A percentile compares a stretch with the other conserved stretches of the same genome.
Evolutionary conservation across 2,888 invertebrate species (phyloP).

Genomic region (Cephus spinipes): DNA sequence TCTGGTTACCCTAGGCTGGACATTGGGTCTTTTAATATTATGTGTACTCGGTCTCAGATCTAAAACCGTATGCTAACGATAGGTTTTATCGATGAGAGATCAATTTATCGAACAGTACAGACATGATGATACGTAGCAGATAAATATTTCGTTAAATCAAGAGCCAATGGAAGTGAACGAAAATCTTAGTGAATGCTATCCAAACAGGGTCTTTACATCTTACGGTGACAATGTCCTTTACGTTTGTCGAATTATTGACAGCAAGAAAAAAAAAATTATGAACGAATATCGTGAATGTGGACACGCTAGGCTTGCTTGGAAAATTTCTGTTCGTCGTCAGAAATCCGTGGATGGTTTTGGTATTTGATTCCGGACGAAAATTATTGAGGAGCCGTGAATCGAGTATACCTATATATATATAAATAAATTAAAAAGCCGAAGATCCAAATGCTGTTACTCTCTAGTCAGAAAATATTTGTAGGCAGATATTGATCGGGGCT

Average conservation of each 20-base stretch:
- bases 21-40: conserved; percentile 69
- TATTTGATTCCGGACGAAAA: not conserved
- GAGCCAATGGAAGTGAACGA: not conserved
- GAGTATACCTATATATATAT: not conserved
- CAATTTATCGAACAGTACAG: not conserved
- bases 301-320: not conserved
- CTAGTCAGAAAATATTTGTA: not conserved
- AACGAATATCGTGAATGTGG: not conserved
- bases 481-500: not conserved
- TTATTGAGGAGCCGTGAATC: not conserved
- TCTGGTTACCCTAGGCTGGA: conserved; percentile 76
- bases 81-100: not conserved
- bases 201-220: conserved; percentile 2
- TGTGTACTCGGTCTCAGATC: conserved; percentile 70
- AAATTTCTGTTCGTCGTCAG: not conserved
- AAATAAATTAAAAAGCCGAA: not conserved
- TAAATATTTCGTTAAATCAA: conserved; percentile 1
- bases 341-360: not conserved
- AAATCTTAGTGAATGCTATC: not conserved
- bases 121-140: not conserved
- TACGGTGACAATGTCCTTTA: not conserved
- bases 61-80: conserved; percentile 40
- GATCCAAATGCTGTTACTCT: not conserved
- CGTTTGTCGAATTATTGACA: not conserved
- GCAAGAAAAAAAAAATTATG: not conserved